phyloP scores from a whole-genome alignment of 1,140 invertebrate genomes.

The Drosophila obscura region DNA sequence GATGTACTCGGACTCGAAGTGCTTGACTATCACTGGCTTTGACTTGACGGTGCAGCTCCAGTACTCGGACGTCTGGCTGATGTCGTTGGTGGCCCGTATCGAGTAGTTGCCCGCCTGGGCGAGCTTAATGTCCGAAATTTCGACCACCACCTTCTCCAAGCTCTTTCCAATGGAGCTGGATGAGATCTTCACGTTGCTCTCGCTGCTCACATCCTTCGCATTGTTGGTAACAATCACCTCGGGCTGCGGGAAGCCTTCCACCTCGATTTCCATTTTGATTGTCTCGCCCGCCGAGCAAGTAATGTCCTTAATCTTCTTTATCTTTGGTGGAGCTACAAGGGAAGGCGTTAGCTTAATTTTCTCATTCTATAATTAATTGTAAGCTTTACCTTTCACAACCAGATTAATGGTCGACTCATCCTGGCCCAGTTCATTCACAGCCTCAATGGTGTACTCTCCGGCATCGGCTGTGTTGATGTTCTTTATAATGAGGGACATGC shows the following conservation, averaged over 20 bases:
- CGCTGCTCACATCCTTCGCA: constrained; percentile 89
- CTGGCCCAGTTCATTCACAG: constrained; percentile 95
- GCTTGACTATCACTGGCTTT: constrained; percentile 90
- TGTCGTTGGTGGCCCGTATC: constrained; percentile 94
- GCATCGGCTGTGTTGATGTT: constrained; percentile 92
- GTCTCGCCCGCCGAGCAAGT: constrained; percentile 88
- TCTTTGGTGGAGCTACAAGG: constrained; percentile 86
- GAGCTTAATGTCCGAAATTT: constrained; percentile 91
- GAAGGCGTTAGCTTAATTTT: neutral
- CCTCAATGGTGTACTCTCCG: constrained; percentile 92
- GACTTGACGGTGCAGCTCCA: constrained; percentile 92
- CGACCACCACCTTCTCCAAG: constrained; percentile 87
- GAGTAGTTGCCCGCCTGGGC: constrained; percentile 97
- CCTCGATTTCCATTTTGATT: constrained; percentile 89
- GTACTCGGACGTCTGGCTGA: constrained; percentile 93
- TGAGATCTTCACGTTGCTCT: constrained; percentile 88
- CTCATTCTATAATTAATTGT: too few species aligned
- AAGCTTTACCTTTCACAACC: constrained; percentile 87
- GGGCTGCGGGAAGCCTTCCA: constrained; percentile 93
- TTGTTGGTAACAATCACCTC: constrained; percentile 94
- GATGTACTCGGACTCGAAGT: constrained; percentile 87
- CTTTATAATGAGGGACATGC: constrained; percentile 95
- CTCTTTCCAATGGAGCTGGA: constrained; percentile 86
- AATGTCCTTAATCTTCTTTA: constrained; percentile 91
- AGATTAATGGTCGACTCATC: constrained; percentile 90